A percentile compares a stretch with the other conserved stretches of the same genome.
These are phyloP conservation scores for Amazonetta brasiliensis DNA, from an alignment of 2,797 vertebrate genomes.

Conservation along the genomic window DNA sequence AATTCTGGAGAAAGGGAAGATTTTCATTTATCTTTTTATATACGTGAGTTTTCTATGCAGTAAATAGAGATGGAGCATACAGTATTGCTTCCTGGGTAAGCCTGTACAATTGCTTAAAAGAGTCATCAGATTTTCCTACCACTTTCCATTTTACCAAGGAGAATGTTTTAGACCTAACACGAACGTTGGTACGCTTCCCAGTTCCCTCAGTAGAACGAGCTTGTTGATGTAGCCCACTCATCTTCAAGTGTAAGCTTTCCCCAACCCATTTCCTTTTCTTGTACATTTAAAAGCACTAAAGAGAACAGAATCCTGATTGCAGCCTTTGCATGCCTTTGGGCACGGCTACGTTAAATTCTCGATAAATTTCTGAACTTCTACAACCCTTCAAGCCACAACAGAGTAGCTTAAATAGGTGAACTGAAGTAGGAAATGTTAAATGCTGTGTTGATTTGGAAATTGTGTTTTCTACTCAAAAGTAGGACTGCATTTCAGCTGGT, in stretches of 20 bases:
- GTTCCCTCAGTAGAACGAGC: not conserved
- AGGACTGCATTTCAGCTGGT: not conserved
- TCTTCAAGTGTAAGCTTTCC: not conserved
- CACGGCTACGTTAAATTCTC: not conserved
- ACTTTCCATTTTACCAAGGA: not conserved
- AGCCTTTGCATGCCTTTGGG: not conserved
- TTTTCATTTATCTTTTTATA: not conserved
- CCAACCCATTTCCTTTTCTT: not conserved
- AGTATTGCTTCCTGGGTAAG: not conserved
- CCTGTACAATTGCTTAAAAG: not conserved
- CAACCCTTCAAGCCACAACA: not conserved
- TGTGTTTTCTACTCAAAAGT: not conserved
- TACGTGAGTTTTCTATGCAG: not conserved
- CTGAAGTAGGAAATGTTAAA: not conserved
- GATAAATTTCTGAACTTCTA: not conserved
- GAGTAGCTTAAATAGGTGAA: not conserved
- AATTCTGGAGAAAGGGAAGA: not conserved
- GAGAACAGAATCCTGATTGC: not conserved
- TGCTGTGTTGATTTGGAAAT: not conserved
- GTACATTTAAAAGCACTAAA: not conserved
- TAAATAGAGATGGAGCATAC: not conserved
- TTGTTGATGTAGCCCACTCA: not conserved
- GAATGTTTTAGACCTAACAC: constrained; percentile 8
- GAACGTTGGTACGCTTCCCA: not conserved
- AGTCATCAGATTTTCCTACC: not conserved